phyloP scores from a whole-genome alignment of 1,140 invertebrate genomes.

The Aplysia californica region DNA sequence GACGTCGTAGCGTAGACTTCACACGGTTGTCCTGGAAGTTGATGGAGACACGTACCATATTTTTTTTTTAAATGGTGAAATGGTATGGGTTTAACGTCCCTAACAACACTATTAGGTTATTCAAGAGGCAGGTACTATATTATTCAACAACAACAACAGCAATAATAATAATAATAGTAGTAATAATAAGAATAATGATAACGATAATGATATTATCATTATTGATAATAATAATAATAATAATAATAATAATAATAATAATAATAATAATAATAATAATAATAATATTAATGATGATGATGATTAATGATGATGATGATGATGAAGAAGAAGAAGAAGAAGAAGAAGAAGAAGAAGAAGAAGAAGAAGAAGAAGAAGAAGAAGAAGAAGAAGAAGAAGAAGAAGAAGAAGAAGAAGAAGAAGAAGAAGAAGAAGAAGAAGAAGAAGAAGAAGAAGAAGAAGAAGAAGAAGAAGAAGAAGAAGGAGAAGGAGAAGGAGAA shows the following conservation, averaged over 20 bases:
- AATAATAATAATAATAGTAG: neutral
- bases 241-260: neutral
- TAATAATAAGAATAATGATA: neutral
- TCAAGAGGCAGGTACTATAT: neutral
- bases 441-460: neutral
- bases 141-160: too few species aligned
- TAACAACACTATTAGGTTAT: neutral
- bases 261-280: conserved; percentile 16
- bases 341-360: conserved; percentile 20
- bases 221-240: neutral
- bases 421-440: conserved; percentile 1
- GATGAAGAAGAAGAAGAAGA: conserved; percentile 24
- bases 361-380: conserved; percentile 9
- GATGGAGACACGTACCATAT: neutral
- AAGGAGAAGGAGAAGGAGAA: neutral
- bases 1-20: conserved; percentile 52
- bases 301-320: too few species aligned
- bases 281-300: too few species aligned
- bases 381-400: neutral
- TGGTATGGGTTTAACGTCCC: neutral
- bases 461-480: neutral
- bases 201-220: too few species aligned
- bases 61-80: neutral
- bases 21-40: conserved; percentile 55
- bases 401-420: conserved; percentile 5